Conservation (phyloP, 2,888 invertebrate genomes). For the Deroplatys truncata region DNA sequence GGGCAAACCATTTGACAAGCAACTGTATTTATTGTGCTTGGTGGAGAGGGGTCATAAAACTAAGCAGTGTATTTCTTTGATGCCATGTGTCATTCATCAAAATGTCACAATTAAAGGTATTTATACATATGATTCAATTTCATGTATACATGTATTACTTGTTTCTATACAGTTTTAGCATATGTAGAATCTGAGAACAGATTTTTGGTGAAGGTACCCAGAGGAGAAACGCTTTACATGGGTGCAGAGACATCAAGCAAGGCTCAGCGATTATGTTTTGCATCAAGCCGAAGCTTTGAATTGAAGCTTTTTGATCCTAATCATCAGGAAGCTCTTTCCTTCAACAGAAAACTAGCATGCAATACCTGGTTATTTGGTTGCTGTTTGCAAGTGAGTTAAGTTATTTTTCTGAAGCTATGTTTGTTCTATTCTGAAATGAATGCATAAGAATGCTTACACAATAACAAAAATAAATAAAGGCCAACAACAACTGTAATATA, state of each 20-base stretch:
- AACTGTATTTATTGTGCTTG: too few species aligned
- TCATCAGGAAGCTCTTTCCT: slow-evolving; percentile 75
- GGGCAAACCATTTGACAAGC: too few species aligned
- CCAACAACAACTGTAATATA: too few species aligned
- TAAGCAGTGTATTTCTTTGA: too few species aligned
- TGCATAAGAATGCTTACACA: too few species aligned
- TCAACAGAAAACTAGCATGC: slow-evolving; percentile 65
- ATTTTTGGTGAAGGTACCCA: slow-evolving; percentile 66
- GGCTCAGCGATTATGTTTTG: slow-evolving; percentile 65
- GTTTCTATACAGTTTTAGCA: slow-evolving; percentile 49
- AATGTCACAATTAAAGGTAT: too few species aligned
- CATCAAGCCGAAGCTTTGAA: slow-evolving; percentile 66
- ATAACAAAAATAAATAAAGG: too few species aligned
- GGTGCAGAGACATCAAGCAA: slow-evolving; percentile 63
- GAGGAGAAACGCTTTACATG: slow-evolving; percentile 71
- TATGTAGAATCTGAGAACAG: slow-evolving; percentile 65
- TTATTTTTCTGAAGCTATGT: too few species aligned
- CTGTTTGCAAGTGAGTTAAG: slow-evolving; percentile 58
- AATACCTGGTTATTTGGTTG: slow-evolving; percentile 68
- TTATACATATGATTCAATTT: too few species aligned
- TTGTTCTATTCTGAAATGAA: too few species aligned
- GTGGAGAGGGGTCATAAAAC: too few species aligned
- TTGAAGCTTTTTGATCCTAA: slow-evolving; percentile 78
- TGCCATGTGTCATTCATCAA: too few species aligned
- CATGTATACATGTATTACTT: not conserved